These are phyloP conservation scores for Lepidurus apus DNA, from an alignment of 1,140 invertebrate genomes.

Conservation along the genomic window DNA sequence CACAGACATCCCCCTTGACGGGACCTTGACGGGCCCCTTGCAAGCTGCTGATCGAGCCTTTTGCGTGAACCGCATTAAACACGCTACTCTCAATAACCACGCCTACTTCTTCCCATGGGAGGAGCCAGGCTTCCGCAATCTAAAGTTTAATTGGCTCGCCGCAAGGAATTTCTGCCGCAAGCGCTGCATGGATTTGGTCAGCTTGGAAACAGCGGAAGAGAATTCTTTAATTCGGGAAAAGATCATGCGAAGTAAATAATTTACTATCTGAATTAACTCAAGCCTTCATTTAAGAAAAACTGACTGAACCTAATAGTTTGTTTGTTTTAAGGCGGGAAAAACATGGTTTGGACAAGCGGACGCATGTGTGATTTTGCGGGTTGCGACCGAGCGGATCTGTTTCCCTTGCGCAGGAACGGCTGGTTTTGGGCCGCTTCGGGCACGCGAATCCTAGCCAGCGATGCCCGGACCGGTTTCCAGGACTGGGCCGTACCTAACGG, in stretches of 20 bases:
- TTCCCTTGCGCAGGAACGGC: conserved; percentile 65
- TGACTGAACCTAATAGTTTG: conserved; percentile 10
- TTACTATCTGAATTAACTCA: neutral
- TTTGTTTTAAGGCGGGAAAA: conserved; percentile 31
- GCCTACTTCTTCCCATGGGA: conserved; percentile 81
- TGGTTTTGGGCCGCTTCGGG: conserved; percentile 34
- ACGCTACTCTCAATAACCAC: conserved; percentile 49
- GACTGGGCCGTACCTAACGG: neutral
- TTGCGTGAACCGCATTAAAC: neutral
- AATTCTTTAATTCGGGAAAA: conserved; percentile 74
- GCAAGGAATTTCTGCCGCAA: conserved; percentile 74
- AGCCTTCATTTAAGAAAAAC: neutral
- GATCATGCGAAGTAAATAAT: conserved; percentile 58
- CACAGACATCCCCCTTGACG: neutral
- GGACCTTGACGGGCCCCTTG: neutral
- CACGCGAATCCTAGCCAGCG: neutral
- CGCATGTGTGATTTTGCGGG: conserved; percentile 77
- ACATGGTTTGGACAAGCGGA: conserved; percentile 66
- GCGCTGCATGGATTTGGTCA: conserved; percentile 78
- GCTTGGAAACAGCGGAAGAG: conserved; percentile 69
- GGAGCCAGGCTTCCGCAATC: conserved; percentile 60
- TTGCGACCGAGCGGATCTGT: conserved; percentile 66
- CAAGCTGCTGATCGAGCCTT: neutral
- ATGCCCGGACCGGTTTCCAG: neutral
- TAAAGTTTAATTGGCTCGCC: conserved; percentile 72